These are phyloP conservation scores for Leptinotarsa lineolata DNA, from an alignment of 1,140 invertebrate species.

Conservation along the genomic window DNA sequence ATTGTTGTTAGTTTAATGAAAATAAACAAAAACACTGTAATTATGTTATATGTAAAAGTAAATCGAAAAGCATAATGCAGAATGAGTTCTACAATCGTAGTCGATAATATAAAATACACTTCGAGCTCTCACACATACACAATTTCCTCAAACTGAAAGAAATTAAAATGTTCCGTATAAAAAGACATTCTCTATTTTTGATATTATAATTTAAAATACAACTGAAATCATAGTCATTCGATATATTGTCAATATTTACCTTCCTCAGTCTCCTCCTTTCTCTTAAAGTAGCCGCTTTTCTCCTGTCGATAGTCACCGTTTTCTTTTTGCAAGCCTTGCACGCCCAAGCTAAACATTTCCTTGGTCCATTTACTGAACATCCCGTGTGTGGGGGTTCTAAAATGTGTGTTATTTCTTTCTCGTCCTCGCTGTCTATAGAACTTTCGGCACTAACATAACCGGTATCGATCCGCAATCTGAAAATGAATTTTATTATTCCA, in stretches of 20 bases:
- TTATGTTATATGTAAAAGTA: too few relatives aligned
- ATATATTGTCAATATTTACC: slow-evolving; percentile 59
- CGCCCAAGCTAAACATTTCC: slow-evolving; percentile 90
- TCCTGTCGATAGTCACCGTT: slow-evolving; percentile 88
- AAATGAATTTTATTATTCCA: slow-evolving; percentile 6
- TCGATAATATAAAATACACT: too few relatives aligned
- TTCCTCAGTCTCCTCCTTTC: slow-evolving; percentile 90
- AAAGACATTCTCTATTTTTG: too few relatives aligned
- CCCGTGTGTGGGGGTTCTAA: slow-evolving; percentile 55
- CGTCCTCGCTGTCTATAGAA: slow-evolving; percentile 53
- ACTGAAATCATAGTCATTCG: too few relatives aligned
- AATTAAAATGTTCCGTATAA: too few relatives aligned
- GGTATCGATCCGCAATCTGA: slow-evolving; percentile 38
- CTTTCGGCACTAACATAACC: slow-evolving; percentile 53
- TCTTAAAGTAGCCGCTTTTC: slow-evolving; percentile 94
- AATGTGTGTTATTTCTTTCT: slow-evolving; percentile 58
- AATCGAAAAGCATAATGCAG: too few relatives aligned
- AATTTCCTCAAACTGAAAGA: too few relatives aligned
- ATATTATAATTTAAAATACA: too few relatives aligned
- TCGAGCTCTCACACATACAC: too few relatives aligned
- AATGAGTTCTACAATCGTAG: too few relatives aligned
- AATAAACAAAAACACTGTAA: too few relatives aligned
- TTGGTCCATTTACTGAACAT: slow-evolving; percentile 60
- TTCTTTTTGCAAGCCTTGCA: slow-evolving; percentile 96
- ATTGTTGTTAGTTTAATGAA: too few relatives aligned